Evolutionary conservation across 2,113 vertebrate genomes (phyloP).

Genomic region (Dipodomys merriami): DNA sequence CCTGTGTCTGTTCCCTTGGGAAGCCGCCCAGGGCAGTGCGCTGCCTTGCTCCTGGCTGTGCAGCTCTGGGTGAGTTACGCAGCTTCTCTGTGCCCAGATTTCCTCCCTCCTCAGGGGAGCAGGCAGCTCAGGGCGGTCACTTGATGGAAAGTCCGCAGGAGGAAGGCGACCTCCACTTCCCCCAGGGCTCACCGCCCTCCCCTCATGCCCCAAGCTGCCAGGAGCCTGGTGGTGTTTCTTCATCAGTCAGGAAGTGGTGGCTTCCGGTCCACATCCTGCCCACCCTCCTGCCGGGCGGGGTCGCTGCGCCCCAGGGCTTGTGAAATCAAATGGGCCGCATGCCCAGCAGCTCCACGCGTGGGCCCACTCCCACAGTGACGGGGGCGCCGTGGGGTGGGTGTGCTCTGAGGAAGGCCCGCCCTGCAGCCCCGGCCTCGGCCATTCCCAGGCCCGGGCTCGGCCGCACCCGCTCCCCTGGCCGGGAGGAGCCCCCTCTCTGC

Average conservation of each 20-base stretch:
- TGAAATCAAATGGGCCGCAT: fast-evolving
- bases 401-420: too few species aligned
- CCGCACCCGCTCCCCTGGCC: not conserved
- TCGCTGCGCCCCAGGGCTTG: fast-evolving
- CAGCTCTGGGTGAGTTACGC: not conserved
- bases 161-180: too few species aligned
- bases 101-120: too few species aligned
- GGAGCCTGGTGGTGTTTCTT: not conserved
- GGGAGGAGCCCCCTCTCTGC: fast-evolving
- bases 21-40: not conserved
- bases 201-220: too few species aligned
- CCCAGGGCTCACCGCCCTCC: too few species aligned
- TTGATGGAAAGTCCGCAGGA: too few species aligned
- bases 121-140: fast-evolving
- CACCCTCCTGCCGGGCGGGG: fast-evolving
- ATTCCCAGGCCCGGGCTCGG: not conserved
- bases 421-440: not conserved
- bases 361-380: not conserved
- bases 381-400: not conserved
- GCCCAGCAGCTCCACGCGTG: not conserved
- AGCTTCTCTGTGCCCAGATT: fast-evolving
- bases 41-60: not conserved
- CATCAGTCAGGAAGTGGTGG: not conserved
- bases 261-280: not conserved
- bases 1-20: not conserved